Percentiles rank a stretch among this genome's conserved stretches.
Conservation (phyloP, 1,140 invertebrate species). For the Lordiphosa mommai region DNA sequence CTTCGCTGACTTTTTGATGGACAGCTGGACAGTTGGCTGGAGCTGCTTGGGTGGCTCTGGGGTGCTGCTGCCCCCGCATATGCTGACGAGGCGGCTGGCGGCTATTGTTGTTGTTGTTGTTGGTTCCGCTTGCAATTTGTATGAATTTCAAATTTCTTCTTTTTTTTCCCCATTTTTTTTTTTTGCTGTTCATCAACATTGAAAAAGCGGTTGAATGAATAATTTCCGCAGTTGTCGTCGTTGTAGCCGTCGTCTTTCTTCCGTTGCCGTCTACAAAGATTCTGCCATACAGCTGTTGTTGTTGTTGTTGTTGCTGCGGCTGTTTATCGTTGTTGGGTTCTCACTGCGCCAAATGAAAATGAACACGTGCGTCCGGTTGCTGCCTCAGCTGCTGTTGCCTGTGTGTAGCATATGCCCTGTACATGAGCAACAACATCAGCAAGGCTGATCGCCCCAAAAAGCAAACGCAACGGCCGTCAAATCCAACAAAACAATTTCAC, state of each 20-base stretch:
- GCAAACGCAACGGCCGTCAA: slow-evolving; percentile 26
- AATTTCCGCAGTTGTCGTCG: slow-evolving; percentile 66
- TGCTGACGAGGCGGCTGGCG: slow-evolving; percentile 1
- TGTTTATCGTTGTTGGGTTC: slow-evolving; percentile 69
- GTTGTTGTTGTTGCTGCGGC: slow-evolving; percentile 26
- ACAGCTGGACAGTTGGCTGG: slow-evolving; percentile 36
- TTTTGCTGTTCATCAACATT: slow-evolving; percentile 29
- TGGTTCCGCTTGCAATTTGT: slow-evolving; percentile 67
- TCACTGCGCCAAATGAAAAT: slow-evolving; percentile 74
- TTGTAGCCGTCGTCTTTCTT: slow-evolving; percentile 33
- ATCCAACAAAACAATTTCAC: slow-evolving; percentile 53
- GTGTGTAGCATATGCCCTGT: slow-evolving; percentile 29
- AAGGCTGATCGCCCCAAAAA: slow-evolving; percentile 45
- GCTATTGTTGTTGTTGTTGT: slow-evolving; percentile 25
- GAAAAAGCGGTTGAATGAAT: slow-evolving; percentile 60
- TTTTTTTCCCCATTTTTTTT: slow-evolving; percentile 1
- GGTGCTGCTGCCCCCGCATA: slow-evolving; percentile 29
- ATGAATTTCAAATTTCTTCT: slow-evolving; percentile 69
- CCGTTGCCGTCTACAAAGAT: slow-evolving; percentile 60
- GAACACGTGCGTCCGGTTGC: slow-evolving; percentile 75
- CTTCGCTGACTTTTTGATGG: slow-evolving; percentile 67
- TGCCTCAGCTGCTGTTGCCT: slow-evolving; percentile 43
- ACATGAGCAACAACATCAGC: too few relatives aligned
- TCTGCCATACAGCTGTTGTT: slow-evolving; percentile 35
- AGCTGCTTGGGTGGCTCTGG: slow-evolving; percentile 65